Evolutionary conservation across 2,888 invertebrate species (phyloP).

Genomic region (Apoderus coryli): DNA sequence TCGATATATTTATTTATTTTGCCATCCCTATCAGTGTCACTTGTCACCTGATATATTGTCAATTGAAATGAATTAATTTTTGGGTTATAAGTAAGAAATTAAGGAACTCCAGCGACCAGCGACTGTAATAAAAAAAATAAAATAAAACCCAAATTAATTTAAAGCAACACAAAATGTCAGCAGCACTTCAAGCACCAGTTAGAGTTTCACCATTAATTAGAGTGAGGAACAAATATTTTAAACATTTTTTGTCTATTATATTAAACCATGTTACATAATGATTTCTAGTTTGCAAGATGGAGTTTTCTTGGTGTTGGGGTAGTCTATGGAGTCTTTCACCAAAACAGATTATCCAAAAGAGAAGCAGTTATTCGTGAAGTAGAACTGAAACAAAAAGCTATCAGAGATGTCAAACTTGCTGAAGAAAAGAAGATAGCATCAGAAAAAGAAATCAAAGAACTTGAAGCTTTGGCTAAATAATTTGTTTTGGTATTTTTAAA

Average conservation of each 20-base stretch:
- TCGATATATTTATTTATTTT: too few relatives aligned
- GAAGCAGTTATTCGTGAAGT: conserved; percentile 50
- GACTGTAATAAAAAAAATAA: too few relatives aligned
- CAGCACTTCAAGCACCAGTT: neutral
- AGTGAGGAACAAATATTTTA: neutral
- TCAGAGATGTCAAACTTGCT: conserved; percentile 56
- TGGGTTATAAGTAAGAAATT: too few relatives aligned
- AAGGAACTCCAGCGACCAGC: too few relatives aligned
- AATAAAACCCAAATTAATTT: too few relatives aligned
- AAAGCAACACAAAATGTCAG: conserved; percentile 3
- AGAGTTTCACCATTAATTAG: conserved; percentile 1
- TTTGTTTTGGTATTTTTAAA: too few relatives aligned
- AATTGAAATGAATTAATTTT: too few relatives aligned
- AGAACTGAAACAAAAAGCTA: conserved; percentile 49
- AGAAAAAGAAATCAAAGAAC: conserved; percentile 34
- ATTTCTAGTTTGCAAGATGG: conserved; percentile 65
- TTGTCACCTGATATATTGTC: too few relatives aligned
- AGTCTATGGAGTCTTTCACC: conserved; percentile 60
- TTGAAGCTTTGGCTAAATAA: conserved; percentile 25
- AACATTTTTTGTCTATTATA: neutral
- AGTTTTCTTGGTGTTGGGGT: conserved; percentile 58
- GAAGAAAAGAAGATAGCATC: conserved; percentile 51
- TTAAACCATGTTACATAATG: too few relatives aligned
- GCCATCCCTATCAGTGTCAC: too few relatives aligned
- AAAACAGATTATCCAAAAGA: conserved; percentile 50